These are phyloP conservation scores for Scatophagus argus DNA, from an alignment of 2,113 vertebrate genomes.

Conservation along the genomic window DNA sequence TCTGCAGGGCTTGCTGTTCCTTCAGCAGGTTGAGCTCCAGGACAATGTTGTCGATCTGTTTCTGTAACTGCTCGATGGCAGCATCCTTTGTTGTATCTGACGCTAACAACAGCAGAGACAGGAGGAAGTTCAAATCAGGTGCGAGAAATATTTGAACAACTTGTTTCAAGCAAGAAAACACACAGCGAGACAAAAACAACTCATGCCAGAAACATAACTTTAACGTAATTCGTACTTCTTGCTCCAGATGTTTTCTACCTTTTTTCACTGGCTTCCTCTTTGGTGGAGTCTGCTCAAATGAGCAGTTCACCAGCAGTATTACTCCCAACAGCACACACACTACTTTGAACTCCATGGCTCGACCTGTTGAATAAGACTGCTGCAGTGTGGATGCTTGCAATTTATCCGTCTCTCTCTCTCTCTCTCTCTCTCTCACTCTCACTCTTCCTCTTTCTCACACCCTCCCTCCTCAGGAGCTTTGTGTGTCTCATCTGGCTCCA, in stretches of 20 bases:
- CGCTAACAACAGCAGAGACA: constrained; percentile 19
- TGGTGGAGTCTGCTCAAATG: constrained; percentile 73
- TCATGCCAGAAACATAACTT: background rate
- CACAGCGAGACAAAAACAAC: background rate
- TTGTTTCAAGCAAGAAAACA: background rate
- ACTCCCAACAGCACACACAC: constrained; percentile 84
- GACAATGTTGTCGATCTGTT: constrained; percentile 86
- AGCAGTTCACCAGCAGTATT: constrained; percentile 78
- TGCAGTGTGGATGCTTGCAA: constrained; percentile 42
- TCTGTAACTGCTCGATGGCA: constrained; percentile 89
- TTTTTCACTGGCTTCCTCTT: constrained; percentile 83
- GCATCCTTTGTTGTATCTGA: constrained; percentile 75
- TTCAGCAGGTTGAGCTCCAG: constrained; percentile 91
- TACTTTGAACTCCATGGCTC: constrained; percentile 85
- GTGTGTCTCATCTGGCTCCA: constrained; percentile 49
- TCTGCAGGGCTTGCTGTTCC: constrained; percentile 94
- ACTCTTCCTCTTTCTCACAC: background rate
- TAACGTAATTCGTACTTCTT: background rate
- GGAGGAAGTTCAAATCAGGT: background rate
- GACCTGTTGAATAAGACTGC: constrained; percentile 56
- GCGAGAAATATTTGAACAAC: background rate
- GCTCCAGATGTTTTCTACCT: constrained; percentile 81
- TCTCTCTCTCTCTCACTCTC: background rate
- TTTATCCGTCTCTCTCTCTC: constrained; percentile 55
- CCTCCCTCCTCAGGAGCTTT: constrained; percentile 54